Evolutionary conservation across 64 coral and sea anemone genomes (phyloP), one percentile per base, ranked within the genome.

Genomic region (Exaiptasia diaphana): DNA sequence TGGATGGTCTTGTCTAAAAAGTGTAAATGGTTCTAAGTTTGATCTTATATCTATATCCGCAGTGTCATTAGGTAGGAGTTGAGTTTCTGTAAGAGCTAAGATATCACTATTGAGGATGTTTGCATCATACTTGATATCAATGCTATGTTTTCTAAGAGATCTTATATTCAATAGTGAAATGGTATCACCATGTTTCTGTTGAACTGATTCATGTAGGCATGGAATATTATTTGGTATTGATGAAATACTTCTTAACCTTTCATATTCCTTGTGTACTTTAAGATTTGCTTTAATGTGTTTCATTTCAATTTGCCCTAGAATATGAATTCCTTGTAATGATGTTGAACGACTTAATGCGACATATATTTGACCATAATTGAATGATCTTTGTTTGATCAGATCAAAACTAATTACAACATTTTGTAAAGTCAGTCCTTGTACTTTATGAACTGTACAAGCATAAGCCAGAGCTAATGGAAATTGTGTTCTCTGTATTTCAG

Each of bases 401-500:
- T 75, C 71, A 75, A 75, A 75, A 43, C 71, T 75, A 53, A 41
- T n/a, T 28, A 81, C 55, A 41, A 80, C 58, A 31, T 65, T 81
- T 81, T 81, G 42, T 59, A 81, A 81, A 48, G 78, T 68, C 67
- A 81, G 67, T 50, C 78, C 60, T 65, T 75, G 71, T 4, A 75
- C 71, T 42, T 75, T 75, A 30, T 44, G 72, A 50, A 50, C 41
- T 48, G 72, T 50, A 53, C 44, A 76, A 41, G 75, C 86, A n/a
- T 53, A 89, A 5, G 33, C 78, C 50, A 90, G 26, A 65, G 87
- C 82, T 1, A 90, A 30, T 20, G 69, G 87, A 90, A 90, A 75
- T 64, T 89, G 87, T 55, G 41, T 48, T 67, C 87, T 83, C 84
- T 90, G 88, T 13, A 90, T 90, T 38, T 90, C 88, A 29, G 88